Evolutionary conservation across 2,113 vertebrate species (phyloP).

Genomic region (Origma solitaria): DNA sequence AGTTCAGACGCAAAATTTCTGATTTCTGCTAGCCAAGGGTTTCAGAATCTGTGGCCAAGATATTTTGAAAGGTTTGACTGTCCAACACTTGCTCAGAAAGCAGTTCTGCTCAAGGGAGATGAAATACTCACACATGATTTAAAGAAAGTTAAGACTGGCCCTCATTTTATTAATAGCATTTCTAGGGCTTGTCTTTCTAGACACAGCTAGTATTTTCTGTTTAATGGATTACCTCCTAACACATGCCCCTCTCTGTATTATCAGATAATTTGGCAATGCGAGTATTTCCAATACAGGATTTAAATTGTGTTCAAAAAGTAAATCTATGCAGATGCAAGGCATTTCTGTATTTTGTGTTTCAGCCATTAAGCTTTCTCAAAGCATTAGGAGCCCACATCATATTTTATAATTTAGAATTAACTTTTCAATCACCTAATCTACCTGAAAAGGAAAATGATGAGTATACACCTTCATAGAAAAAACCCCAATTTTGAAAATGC

Average conservation of each 20-base stretch:
- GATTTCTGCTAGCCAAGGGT: not conserved
- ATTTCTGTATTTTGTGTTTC: not conserved
- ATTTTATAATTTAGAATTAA: not conserved
- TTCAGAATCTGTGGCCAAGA: not conserved
- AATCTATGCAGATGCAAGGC: not conserved
- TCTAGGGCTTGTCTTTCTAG: not conserved
- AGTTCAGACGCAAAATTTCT: not conserved
- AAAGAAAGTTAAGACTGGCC: not conserved
- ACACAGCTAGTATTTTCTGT: not conserved
- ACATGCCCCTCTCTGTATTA: not conserved
- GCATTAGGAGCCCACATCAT: fast-evolving
- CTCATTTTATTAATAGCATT: not conserved
- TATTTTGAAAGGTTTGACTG: not conserved
- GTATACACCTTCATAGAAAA: not conserved
- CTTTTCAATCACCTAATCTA: not conserved
- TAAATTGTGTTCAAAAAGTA: not conserved
- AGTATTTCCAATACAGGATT: not conserved
- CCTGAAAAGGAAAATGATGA: not conserved
- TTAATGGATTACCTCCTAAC: not conserved
- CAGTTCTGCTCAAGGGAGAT: not conserved
- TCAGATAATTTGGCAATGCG: not conserved
- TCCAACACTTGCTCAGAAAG: not conserved
- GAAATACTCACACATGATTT: not conserved
- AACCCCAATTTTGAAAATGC: not conserved
- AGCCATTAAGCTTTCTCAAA: not conserved